Percentiles rank a stretch among this genome's conserved stretches.
phyloP scores from a whole-genome alignment of 2,797 vertebrate species.

The Sparus aurata region DNA sequence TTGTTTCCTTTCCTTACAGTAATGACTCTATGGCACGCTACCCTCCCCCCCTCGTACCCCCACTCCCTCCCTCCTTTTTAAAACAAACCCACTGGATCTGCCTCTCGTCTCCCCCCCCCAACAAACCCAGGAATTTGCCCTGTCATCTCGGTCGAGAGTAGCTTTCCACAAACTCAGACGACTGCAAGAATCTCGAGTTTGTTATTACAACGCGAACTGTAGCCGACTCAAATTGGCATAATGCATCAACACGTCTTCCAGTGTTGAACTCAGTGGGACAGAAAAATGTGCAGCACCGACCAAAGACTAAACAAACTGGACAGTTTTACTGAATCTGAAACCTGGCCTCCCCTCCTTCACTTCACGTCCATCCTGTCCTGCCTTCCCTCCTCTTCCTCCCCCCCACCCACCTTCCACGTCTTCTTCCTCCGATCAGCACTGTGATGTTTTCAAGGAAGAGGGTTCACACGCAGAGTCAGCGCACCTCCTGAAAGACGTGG shows the following conservation, averaged over 20 bases:
- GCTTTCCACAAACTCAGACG: constrained; percentile 25
- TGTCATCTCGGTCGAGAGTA: constrained; percentile 48
- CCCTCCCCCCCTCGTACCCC: neutral
- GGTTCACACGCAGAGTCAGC: constrained; percentile 52
- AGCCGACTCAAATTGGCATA: neutral
- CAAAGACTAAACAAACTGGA: neutral
- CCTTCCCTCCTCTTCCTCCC: neutral
- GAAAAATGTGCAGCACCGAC: neutral
- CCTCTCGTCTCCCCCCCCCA: constrained; percentile 25
- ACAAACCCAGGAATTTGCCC: constrained; percentile 53
- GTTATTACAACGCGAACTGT: constrained; percentile 26
- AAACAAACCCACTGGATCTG: constrained; percentile 60
- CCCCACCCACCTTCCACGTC: neutral
- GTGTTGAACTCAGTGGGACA: neutral
- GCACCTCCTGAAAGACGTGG: neutral
- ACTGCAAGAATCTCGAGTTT: constrained; percentile 35
- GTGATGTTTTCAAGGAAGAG: constrained; percentile 16
- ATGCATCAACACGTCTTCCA: neutral
- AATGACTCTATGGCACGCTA: constrained; percentile 63
- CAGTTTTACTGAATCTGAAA: neutral
- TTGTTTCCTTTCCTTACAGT: constrained; percentile 61
- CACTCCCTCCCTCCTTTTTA: constrained; percentile 27
- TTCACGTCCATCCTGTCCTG: constrained; percentile 9
- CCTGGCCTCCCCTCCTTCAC: neutral
- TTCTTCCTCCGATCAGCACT: constrained; percentile 5